These are phyloP conservation scores for Pseudonaja textilis DNA, from an alignment of 2,113 vertebrate species.

Conservation along the genomic window DNA sequence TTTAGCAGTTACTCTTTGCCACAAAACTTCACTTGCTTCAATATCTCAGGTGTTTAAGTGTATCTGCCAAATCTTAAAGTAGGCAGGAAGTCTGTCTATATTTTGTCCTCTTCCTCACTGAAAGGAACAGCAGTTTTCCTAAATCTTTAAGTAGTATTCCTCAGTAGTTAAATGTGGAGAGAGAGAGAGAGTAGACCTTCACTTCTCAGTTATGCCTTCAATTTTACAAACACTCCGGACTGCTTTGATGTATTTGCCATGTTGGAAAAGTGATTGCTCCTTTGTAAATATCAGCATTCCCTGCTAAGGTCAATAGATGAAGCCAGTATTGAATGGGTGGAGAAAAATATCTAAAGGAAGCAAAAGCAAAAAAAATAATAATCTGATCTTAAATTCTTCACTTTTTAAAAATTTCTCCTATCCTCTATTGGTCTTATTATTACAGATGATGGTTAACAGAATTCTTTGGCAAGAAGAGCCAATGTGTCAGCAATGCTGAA, in stretches of 20 bases:
- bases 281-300: background rate
- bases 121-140: background rate
- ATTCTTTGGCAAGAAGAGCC: background rate
- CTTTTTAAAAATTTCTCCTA: background rate
- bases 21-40: background rate
- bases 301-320: background rate
- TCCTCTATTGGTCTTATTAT: background rate
- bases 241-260: background rate
- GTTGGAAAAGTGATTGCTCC: background rate
- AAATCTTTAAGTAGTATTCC: background rate
- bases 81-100: background rate
- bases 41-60: background rate
- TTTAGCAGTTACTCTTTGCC: background rate
- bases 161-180: background rate
- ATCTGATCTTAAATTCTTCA: background rate
- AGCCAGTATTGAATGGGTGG: background rate
- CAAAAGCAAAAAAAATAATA: background rate
- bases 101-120: background rate
- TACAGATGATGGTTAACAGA: background rate
- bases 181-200: background rate
- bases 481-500: background rate
- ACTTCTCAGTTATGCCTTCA: background rate
- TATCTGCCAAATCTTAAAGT: background rate
- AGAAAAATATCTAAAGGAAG: background rate
- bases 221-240: background rate